phyloP scores from a whole-genome alignment of 2,113 vertebrate genomes.

The Caranx ignobilis region DNA sequence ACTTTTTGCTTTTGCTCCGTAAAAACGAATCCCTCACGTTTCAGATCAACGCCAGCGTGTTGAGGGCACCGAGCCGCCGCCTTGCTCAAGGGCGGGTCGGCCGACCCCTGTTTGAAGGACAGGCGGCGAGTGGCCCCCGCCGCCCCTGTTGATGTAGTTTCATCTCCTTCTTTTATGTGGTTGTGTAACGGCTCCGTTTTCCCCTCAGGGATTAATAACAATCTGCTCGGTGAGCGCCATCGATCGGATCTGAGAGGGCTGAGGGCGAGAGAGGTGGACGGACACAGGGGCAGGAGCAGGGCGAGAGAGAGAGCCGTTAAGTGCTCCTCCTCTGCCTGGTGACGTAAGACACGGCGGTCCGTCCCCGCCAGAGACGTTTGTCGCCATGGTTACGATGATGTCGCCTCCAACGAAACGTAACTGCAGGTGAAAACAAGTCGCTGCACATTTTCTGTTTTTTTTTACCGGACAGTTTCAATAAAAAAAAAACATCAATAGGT shows the following conservation, averaged over 20 bases:
- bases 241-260: constrained; percentile 25
- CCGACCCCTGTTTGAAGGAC: constrained; percentile 28
- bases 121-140: not conserved
- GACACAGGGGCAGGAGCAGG: not conserved
- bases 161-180: constrained; percentile 34
- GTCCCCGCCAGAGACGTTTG: too few relatives aligned
- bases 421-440: too few relatives aligned
- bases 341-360: too few relatives aligned
- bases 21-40: constrained; percentile 8
- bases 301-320: constrained; percentile 15
- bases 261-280: constrained; percentile 15
- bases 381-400: too few relatives aligned
- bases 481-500: too few relatives aligned
- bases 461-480: too few relatives aligned
- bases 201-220: constrained; percentile 13
- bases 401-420: too few relatives aligned
- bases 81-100: constrained; percentile 29
- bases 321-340: not conserved
- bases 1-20: constrained; percentile 14
- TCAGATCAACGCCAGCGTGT: not conserved
- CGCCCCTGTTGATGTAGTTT: constrained; percentile 25
- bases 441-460: too few relatives aligned
- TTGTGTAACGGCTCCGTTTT: constrained; percentile 29
- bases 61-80: not conserved
- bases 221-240: constrained; percentile 27